Evolutionary conservation across 2,113 vertebrate species (phyloP), one percentile per base, ranked within the genome.

Genomic region (Xenopus borealis): DNA sequence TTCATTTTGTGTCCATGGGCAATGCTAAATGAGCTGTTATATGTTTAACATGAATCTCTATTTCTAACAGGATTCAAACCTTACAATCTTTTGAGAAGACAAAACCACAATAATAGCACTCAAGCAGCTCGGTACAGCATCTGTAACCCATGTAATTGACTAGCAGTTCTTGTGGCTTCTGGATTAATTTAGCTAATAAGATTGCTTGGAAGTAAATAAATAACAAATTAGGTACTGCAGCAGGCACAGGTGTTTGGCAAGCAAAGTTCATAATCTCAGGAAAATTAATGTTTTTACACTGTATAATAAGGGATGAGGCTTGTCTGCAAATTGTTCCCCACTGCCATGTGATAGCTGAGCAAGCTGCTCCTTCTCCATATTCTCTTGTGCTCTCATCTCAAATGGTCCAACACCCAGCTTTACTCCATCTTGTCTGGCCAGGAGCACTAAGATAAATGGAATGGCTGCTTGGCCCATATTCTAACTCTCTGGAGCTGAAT

Each of bases 211-310:
- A 91, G 89, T 87, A 86, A 86, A 85, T 89, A 91, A 90, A 90
- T 90, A 92, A 88, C 83, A 85, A 87, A 91, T 93, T 88, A 84
- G 80, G 86, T 90, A 86, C 88, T 89, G 86, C 86, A 78, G 83
- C 86, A 87, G 88, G 92, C 89, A 88, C 91, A 92, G 91, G 89
- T 94, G 87, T 91, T 92, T 92, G 89, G 88, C 85, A 89, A 75
- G 71, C 79, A 71, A 63, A 79, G 80, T 71, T 83, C 83, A 81
- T 89, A 89, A 91, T 90, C 85, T 85, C 80, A 80, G 84, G 80
- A 84, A 91, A 90, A 92, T 89, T 82, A 89, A 85, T 89, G 80
- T 86, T 90, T 89, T 90, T 88, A 84, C 79, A 87, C 83, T 72
- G 75, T 78, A 78, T 88, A 91, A 92, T 92, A 90, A 89, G 84